A percentile compares a stretch with the other conserved stretches of the same genome.
Conservation (phyloP, 2,797 vertebrate genomes). For the Trachops cirrhosus region DNA sequence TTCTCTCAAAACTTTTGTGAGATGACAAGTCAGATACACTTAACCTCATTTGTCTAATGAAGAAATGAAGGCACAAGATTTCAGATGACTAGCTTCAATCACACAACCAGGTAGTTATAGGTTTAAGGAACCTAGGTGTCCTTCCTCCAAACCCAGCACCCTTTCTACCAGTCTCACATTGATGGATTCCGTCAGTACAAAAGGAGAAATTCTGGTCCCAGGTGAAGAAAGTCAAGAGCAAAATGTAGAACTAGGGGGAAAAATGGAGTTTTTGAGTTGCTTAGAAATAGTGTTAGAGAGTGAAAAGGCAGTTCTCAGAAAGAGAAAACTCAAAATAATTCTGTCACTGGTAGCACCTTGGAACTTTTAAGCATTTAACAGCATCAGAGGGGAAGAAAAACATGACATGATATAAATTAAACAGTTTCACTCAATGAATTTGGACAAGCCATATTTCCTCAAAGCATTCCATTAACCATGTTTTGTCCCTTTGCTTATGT, state of each 20-base stretch:
- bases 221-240: background rate
- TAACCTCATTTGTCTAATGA: background rate
- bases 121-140: background rate
- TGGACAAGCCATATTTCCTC: conserved; percentile 60
- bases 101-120: background rate
- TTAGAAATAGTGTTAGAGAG: background rate
- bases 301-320: background rate
- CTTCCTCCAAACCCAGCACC: background rate
- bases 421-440: conserved; percentile 56
- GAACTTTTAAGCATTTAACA: conserved; percentile 40
- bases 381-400: background rate
- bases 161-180: background rate
- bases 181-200: background rate
- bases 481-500: conserved; percentile 56
- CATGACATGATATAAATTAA: conserved; percentile 35
- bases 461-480: conserved; percentile 56
- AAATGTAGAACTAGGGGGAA: background rate
- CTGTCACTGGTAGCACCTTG: background rate
- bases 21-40: background rate
- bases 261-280: background rate
- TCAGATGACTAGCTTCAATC: background rate
- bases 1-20: background rate
- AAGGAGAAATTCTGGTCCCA: background rate
- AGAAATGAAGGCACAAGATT: background rate
- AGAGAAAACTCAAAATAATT: background rate